Evolutionary conservation across 2,888 invertebrate species (phyloP).

Genomic region (Chydorus sphaericus): DNA sequence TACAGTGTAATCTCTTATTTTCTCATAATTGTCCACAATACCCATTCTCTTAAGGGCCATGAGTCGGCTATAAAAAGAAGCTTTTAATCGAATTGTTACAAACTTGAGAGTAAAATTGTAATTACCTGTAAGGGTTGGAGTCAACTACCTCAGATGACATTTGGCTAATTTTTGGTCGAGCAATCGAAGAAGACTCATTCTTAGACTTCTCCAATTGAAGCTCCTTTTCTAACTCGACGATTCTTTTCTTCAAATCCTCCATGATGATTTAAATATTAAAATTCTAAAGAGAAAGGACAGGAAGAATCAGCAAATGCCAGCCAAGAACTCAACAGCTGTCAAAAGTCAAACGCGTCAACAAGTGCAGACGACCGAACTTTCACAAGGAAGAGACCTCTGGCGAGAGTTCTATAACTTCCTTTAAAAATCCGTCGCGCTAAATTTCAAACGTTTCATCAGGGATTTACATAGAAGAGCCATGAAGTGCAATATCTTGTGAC

Average conservation of each 20-base stretch:
- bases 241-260: constrained; percentile 40
- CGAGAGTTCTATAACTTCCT: too few species aligned
- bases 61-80: constrained; percentile 53
- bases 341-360: not conserved
- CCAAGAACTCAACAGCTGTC: not conserved
- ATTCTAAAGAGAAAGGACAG: not conserved
- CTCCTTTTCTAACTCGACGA: constrained; percentile 39
- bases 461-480: too few species aligned
- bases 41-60: constrained; percentile 99
- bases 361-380: not conserved
- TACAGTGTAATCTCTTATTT: constrained; percentile 71
- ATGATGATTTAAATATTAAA: constrained; percentile 27
- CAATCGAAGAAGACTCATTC: constrained; percentile 13
- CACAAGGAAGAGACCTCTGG: not conserved
- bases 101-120: not conserved
- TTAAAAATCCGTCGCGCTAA: too few species aligned
- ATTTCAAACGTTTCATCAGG: too few species aligned
- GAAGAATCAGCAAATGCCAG: not conserved
- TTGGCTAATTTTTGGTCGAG: constrained; percentile 57
- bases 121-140: constrained; percentile 90
- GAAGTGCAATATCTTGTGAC: too few species aligned
- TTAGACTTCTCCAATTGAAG: constrained; percentile 20
- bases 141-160: constrained; percentile 96
- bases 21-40: constrained; percentile 93
- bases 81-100: not conserved